These are phyloP conservation scores for Drosophila leontia DNA, from an alignment of 1,140 invertebrate genomes.

Conservation along the genomic window DNA sequence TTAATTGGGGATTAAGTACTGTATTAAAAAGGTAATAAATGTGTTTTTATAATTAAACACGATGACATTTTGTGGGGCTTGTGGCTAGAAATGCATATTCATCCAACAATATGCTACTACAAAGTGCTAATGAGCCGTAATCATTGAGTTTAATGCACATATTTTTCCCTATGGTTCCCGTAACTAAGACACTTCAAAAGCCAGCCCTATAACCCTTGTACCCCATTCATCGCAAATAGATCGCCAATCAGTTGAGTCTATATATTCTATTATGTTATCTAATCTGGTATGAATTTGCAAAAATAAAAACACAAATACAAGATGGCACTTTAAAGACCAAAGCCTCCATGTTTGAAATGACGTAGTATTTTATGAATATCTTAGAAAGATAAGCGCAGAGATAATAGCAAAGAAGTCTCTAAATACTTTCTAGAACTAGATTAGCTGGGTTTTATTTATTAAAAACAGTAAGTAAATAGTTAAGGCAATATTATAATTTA, in stretches of 20 bases:
- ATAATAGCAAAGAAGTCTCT: background rate
- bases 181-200: constrained; percentile 18
- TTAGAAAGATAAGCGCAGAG: constrained; percentile 7
- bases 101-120: background rate
- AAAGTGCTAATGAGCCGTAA: background rate
- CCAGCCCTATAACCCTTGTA: constrained; percentile 40
- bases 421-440: constrained; percentile 8
- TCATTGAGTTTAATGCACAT: constrained; percentile 4
- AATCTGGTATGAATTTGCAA: constrained; percentile 36
- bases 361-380: constrained; percentile 30
- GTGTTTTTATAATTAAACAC: background rate
- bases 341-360: constrained; percentile 26
- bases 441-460: background rate
- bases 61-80: background rate
- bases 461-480: too few species aligned
- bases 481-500: background rate
- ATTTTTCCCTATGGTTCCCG: background rate
- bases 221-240: constrained; percentile 36
- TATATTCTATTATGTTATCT: constrained; percentile 46
- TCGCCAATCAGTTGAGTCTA: constrained; percentile 28
- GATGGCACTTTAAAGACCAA: constrained; percentile 29
- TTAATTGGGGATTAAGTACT: background rate
- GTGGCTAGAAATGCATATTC: background rate
- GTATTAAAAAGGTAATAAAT: constrained; percentile 1
- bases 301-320: constrained; percentile 16